A percentile compares a stretch with the other conserved stretches of the same genome.
These are phyloP conservation scores for Proteles cristata DNA, from an alignment of 2,113 vertebrate species.

Conservation along the genomic window DNA sequence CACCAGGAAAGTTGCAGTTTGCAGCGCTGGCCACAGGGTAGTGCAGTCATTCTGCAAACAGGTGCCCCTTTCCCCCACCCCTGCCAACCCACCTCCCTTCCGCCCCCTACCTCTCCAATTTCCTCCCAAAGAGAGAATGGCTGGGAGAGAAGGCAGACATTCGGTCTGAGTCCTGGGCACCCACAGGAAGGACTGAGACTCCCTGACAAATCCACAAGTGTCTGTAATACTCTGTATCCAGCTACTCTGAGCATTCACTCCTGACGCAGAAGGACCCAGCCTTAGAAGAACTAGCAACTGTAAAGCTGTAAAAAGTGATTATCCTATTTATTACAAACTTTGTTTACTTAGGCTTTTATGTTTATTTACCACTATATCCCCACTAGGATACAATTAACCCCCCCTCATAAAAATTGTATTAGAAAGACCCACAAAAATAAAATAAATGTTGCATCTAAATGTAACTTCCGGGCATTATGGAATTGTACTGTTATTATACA, in stretches of 20 bases:
- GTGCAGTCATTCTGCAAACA: slow-evolving; percentile 5
- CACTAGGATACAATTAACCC: slow-evolving; percentile 66
- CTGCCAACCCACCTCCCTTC: too few species aligned
- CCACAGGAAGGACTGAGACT: neutral
- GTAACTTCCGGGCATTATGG: neutral
- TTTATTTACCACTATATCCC: slow-evolving; percentile 53
- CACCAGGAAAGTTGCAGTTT: neutral
- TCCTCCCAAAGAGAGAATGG: neutral
- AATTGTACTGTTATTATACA: neutral
- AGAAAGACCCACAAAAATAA: slow-evolving; percentile 62
- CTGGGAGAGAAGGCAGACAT: neutral
- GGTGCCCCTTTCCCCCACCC: neutral
- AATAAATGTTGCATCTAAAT: slow-evolving; percentile 54
- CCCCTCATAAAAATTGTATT: slow-evolving; percentile 59
- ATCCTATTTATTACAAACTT: slow-evolving; percentile 58
- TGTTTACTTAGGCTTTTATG: slow-evolving; percentile 55
- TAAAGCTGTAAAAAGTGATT: slow-evolving; percentile 55
- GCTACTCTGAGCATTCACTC: neutral
- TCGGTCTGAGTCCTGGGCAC: neutral
- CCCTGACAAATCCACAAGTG: neutral
- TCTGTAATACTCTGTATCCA: neutral
- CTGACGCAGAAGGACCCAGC: neutral
- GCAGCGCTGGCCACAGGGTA: neutral
- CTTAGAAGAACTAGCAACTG: neutral
- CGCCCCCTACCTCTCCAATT: neutral